phyloP scores from a whole-genome alignment of 1,140 invertebrate genomes.

The Aradophagus sp. region DNA sequence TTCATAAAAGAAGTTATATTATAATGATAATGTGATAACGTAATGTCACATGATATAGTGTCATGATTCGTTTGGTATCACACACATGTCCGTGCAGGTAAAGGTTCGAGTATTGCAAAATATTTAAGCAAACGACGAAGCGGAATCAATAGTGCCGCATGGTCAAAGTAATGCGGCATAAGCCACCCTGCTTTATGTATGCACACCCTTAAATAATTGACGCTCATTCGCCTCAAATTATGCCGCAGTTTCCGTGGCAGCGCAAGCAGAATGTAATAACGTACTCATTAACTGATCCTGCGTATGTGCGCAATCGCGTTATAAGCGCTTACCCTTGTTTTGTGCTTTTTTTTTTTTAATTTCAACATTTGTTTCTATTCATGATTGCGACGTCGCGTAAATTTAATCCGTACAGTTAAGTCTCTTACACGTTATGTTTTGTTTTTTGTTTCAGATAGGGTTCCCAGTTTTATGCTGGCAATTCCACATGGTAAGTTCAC shows the following conservation, averaged over 20 bases:
- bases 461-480: slow-evolving; percentile 70
- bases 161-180: slow-evolving; percentile 47
- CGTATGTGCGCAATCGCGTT: slow-evolving; percentile 49
- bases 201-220: slow-evolving; percentile 71
- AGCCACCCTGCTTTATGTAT: slow-evolving; percentile 65
- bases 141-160: slow-evolving; percentile 56
- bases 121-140: slow-evolving; percentile 28
- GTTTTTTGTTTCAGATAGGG: slow-evolving; percentile 64
- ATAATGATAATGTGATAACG: too few relatives aligned
- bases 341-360: slow-evolving; percentile 7
- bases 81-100: too few relatives aligned
- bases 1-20: too few relatives aligned
- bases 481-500: slow-evolving; percentile 66
- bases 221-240: slow-evolving; percentile 70
- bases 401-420: neutral
- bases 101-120: too few relatives aligned
- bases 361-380: slow-evolving; percentile 7
- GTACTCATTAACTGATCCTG: slow-evolving; percentile 41
- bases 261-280: slow-evolving; percentile 69
- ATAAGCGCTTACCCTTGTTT: slow-evolving; percentile 25
- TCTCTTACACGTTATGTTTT: too few relatives aligned
- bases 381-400: slow-evolving; percentile 11
- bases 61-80: too few relatives aligned
- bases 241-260: slow-evolving; percentile 65
- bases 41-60: too few relatives aligned